Evolutionary conservation across 2,797 vertebrate genomes (phyloP).

Genomic region (Rhinella marina): DNA sequence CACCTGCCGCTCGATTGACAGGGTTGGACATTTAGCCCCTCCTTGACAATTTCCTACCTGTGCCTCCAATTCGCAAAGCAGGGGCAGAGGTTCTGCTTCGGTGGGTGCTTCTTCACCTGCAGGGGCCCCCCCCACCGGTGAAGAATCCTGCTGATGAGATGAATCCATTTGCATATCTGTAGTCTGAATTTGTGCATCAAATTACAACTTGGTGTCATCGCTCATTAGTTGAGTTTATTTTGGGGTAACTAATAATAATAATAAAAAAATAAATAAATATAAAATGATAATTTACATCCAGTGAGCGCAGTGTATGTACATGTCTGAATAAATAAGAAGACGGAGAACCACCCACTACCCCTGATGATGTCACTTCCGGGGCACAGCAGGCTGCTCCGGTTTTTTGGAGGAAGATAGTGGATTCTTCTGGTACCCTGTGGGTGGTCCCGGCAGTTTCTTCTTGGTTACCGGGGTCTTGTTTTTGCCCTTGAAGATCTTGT

Average conservation of each 20-base stretch:
- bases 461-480: constrained; percentile 83
- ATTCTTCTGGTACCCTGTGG: constrained; percentile 72
- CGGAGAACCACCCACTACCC: neutral
- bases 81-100: no score
- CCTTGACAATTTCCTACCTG: no score
- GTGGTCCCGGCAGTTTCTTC: constrained; percentile 81
- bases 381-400: constrained; percentile 63
- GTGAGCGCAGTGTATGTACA: neutral
- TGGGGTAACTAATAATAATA: neutral
- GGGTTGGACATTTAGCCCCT: no score
- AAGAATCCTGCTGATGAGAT: no score
- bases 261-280: neutral
- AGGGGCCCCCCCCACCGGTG: no score
- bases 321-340: neutral
- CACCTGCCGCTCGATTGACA: no score
- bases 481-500: constrained; percentile 88
- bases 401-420: constrained; percentile 67
- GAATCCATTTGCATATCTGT: no score
- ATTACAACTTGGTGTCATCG: neutral
- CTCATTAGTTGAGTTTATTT: neutral
- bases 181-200: no score
- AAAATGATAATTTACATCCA: neutral
- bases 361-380: constrained; percentile 65
- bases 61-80: no score
- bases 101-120: no score